These are phyloP conservation scores for Trinectes maculatus DNA, from an alignment of 2,113 vertebrate genomes.

Conservation along the genomic window DNA sequence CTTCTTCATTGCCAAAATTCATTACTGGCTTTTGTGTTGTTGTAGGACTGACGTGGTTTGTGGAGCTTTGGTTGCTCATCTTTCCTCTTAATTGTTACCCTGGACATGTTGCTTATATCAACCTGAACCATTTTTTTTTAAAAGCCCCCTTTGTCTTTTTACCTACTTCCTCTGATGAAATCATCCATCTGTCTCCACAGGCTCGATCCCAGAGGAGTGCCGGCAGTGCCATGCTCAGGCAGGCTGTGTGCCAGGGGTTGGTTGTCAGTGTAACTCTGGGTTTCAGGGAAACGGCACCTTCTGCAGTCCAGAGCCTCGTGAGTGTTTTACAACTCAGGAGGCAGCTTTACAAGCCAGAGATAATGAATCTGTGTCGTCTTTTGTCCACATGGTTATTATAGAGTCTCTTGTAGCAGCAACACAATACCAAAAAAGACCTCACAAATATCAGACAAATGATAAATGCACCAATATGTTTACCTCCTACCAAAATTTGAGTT, in stretches of 20 bases:
- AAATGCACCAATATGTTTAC: too few relatives aligned
- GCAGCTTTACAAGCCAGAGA: neutral
- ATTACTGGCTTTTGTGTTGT: too few relatives aligned
- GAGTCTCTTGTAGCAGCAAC: too few relatives aligned
- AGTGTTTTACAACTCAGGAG: constrained; percentile 29
- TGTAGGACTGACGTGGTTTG: too few relatives aligned
- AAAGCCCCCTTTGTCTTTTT: neutral
- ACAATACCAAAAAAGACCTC: too few relatives aligned
- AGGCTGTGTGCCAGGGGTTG: constrained; percentile 78
- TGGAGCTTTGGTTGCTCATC: too few relatives aligned
- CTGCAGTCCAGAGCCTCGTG: constrained; percentile 79
- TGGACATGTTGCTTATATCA: neutral
- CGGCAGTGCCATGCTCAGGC: constrained; percentile 86
- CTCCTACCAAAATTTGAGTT: neutral
- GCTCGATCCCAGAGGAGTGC: constrained; percentile 70
- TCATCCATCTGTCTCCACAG: constrained; percentile 34
- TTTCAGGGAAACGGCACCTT: constrained; percentile 88
- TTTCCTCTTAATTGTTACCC: too few relatives aligned
- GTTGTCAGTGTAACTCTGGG: constrained; percentile 86
- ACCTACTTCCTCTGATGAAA: neutral
- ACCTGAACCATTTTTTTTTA: neutral
- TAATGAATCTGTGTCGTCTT: neutral
- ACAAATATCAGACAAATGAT: too few relatives aligned
- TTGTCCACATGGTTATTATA: too few relatives aligned
- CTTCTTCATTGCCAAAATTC: neutral